Percentiles rank a stretch among this genome's conserved stretches.
phyloP scores from a whole-genome alignment of 2,888 invertebrate species.

The Buathra laborator region DNA sequence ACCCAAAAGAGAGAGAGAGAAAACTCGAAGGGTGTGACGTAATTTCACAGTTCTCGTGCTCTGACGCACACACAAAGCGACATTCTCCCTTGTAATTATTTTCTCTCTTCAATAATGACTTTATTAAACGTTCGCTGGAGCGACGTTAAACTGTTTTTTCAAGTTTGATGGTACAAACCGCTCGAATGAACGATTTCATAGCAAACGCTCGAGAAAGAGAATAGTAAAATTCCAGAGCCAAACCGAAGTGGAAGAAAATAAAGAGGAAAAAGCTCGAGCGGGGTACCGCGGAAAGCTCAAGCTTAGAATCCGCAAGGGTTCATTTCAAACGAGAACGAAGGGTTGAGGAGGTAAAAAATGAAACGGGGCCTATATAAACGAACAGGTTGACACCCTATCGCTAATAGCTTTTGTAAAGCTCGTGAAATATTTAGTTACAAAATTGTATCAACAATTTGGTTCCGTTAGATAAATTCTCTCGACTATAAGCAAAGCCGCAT shows the following conservation, averaged over 20 bases:
- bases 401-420: neutral
- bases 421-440: neutral
- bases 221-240: neutral
- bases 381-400: slow-evolving; percentile 1
- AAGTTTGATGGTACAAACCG: neutral
- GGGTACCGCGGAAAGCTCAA: neutral
- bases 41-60: slow-evolving; percentile 32
- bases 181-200: neutral
- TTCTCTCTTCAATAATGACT: neutral
- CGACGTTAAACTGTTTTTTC: neutral
- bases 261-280: neutral
- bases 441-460: neutral
- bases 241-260: neutral
- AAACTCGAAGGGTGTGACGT: slow-evolving; percentile 35
- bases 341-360: neutral
- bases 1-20: slow-evolving; percentile 16
- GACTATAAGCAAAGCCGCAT: neutral
- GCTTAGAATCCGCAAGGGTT: neutral
- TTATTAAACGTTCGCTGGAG: neutral
- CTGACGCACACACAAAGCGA: neutral
- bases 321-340: slow-evolving; percentile 3
- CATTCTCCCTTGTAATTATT: neutral
- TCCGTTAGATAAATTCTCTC: neutral
- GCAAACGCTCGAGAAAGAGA: neutral
- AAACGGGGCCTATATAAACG: neutral